Evolutionary conservation across 2,888 invertebrate genomes (phyloP), one percentile per base, ranked within the genome.

Genomic region (Drosophila atripex): DNA sequence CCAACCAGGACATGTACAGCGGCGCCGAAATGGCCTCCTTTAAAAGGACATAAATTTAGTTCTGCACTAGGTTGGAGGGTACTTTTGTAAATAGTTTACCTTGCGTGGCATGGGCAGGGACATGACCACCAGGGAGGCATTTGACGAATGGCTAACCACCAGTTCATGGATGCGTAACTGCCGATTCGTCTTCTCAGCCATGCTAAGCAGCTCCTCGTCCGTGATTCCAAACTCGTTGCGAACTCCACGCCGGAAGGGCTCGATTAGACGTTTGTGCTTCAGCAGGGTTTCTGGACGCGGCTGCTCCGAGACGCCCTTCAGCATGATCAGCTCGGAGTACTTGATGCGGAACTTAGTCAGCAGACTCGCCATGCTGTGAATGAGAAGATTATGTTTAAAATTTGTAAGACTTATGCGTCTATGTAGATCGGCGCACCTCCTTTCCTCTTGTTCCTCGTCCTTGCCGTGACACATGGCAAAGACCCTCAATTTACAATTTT

Each of bases 1-100:
- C 99, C 85, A 99, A 92, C 99, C 99, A 99, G 11, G 97, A 96
- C 97, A 98, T 97, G 92, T 98, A 99, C 52, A 99, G 93, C 0
- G 97, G 95, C 2, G 98, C 96, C 1, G 98, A 97, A 57, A 98
- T 96, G 0, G 96, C 95, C 46, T 96, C 97, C 93, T 94, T 89
- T 0, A 80, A 77, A 54, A 23, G 3, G 47, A 16, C n/a, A 35
- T 7, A 1, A 35, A 35, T n/a, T 35, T 35, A 35, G 7, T 14
- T 35, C 0, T n/a, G n/a, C 0, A 1, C n/a, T 6, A 23, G 35
- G 6, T 35, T 0, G 0, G 0, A 8, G 16, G 12, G 1, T 9
- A 4, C 1, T 7, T 1, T 8, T 3, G 8, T 9, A 1, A 7
- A 11, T 8, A 9, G 2, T 77, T 92, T 90, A 94, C 97, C 92